These are phyloP conservation scores for Pecten maximus DNA, from an alignment of 2,888 invertebrate species.

Conservation along the genomic window DNA sequence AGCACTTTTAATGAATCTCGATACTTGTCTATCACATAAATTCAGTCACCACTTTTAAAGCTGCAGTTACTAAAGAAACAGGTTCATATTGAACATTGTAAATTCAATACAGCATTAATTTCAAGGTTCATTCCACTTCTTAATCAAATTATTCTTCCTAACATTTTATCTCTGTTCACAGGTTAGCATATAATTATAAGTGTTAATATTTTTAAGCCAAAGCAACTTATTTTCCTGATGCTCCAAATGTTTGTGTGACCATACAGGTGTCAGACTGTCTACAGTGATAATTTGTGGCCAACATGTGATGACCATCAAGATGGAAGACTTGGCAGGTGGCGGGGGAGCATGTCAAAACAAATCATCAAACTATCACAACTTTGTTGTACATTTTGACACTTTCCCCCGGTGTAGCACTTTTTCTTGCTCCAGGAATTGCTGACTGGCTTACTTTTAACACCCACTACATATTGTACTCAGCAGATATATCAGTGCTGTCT, in stretches of 20 bases:
- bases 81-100: too few species aligned
- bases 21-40: too few species aligned
- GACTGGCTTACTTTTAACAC: neutral
- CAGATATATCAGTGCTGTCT: neutral
- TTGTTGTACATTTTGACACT: neutral
- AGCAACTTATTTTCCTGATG: neutral
- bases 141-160: too few species aligned
- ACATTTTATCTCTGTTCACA: neutral
- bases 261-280: neutral
- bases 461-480: neutral
- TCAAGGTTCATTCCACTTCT: too few species aligned
- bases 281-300: neutral
- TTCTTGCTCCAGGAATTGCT: neutral
- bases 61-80: too few species aligned
- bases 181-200: neutral
- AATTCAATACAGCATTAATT: too few species aligned
- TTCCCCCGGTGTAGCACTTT: neutral
- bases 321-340: constrained; percentile 1
- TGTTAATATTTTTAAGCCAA: neutral
- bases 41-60: too few species aligned
- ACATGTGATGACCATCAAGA: neutral
- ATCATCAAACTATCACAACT: neutral
- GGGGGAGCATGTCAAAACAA: constrained; percentile 15
- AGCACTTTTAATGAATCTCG: neutral
- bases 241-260: neutral